Base-by-base conservation (phyloP, 2,888 invertebrate genomes). In the Mesochorus sp. region DNA sequence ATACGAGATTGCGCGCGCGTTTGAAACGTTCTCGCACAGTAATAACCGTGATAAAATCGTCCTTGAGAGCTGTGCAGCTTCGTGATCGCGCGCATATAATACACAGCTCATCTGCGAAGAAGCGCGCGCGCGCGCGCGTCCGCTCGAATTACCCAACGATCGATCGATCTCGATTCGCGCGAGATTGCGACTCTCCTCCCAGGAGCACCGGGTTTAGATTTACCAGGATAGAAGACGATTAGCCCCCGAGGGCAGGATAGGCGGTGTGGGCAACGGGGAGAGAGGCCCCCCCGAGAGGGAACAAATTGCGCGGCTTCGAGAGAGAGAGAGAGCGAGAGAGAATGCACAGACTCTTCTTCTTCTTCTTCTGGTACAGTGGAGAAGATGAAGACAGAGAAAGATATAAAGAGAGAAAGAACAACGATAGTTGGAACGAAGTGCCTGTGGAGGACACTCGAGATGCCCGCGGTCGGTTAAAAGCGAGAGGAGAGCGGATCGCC, bases 1-100 rank as follows among this genome's bases (percentile, higher is more conserved):
- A 49, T 76, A 62, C 75, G 57, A 71, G 70, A 64, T 68, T 76
- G 49, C 51, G 57, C 61, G 64, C 70, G 44, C 71, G 74, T 71
- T 74, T 51, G 70, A 47, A 71, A 71, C 66, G 64, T 75, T 74
- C 71, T 31, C 64, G 68, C 74, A n/a, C n/a, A 75, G 75, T 75
- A 79, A 79, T 79, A 79, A 71, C 79, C 79, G 79, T 75, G 79
- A 79, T 79, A 79, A 79, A 79, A 79, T 79, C 75, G 71, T 75
- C 75, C 75, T 79, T 79, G 78, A 66, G 70, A 55, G 34, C 12
- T 24, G 39, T 39, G 17, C 39, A 19, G 70, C 26, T 47, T 26
- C 19, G n/a, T 34, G 34, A 34, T 8, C 70, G 49, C 17, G 24
- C 26, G 2, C 31, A 55, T 34, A 55, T 31, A 39, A 24, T 17